phyloP scores from a whole-genome alignment of 2,113 vertebrate species.

The Tapirus terrestris region DNA sequence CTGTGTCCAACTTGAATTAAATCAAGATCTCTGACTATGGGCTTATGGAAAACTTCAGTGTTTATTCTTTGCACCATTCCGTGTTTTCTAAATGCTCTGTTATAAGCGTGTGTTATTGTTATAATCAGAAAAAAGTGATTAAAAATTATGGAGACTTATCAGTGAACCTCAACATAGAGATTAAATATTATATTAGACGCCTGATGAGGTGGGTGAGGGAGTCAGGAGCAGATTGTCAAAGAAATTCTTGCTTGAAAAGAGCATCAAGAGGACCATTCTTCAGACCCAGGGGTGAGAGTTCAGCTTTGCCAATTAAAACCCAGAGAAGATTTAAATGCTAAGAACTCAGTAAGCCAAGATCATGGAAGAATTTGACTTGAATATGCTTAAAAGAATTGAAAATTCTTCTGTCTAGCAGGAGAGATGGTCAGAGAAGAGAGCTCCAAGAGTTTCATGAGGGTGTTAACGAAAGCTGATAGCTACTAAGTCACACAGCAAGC shows the following conservation, averaged over 20 bases:
- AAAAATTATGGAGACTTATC: not conserved
- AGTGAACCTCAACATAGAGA: not conserved
- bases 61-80: constrained; percentile 37
- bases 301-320: not conserved
- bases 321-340: not conserved
- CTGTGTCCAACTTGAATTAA: not conserved
- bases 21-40: not conserved
- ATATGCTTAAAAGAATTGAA: not conserved
- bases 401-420: not conserved
- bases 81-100: not conserved
- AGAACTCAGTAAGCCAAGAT: not conserved
- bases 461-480: not conserved
- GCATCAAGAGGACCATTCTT: not conserved
- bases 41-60: not conserved
- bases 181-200: not conserved
- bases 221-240: not conserved
- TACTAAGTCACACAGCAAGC: not conserved
- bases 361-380: not conserved
- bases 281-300: not conserved
- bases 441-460: not conserved
- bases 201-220: not conserved
- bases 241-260: constrained; percentile 22
- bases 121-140: not conserved
- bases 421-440: not conserved
- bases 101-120: not conserved